Percentiles rank a stretch among this genome's conserved stretches.
Evolutionary conservation across 2,888 invertebrate species (phyloP).

Genomic region (Cryptocheilus praepositus): DNA sequence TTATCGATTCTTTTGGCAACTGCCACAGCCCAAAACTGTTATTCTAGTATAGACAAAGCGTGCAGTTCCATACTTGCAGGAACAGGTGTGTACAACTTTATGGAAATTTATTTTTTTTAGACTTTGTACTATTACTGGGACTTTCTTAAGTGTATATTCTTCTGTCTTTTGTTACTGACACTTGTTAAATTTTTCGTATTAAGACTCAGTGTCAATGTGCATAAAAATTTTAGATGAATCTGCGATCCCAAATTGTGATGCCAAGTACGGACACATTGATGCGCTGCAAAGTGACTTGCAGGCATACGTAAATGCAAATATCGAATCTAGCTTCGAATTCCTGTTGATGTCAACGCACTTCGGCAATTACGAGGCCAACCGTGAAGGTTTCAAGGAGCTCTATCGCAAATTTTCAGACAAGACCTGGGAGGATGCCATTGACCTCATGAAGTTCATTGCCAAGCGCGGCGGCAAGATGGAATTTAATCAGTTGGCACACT

Average conservation of each 20-base stretch:
- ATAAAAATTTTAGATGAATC: conserved; percentile 45
- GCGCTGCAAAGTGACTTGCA: conserved; percentile 76
- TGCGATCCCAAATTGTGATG: conserved; percentile 77
- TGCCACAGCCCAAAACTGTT: conserved; percentile 79
- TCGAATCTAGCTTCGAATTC: conserved; percentile 85
- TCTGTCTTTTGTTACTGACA: background rate
- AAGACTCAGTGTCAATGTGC: background rate
- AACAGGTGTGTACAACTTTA: conserved; percentile 45
- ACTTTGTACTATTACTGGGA: background rate
- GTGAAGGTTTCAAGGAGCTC: conserved; percentile 85
- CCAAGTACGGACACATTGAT: conserved; percentile 80
- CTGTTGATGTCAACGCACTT: conserved; percentile 85
- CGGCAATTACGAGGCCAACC: conserved; percentile 85
- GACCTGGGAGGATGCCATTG: conserved; percentile 84
- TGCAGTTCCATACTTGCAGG: conserved; percentile 77
- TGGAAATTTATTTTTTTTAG: background rate
- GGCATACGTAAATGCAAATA: conserved; percentile 80
- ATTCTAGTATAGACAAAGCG: conserved; percentile 78
- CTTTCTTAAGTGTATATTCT: background rate
- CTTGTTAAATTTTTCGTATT: background rate
- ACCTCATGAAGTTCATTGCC: conserved; percentile 86
- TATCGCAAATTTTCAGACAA: conserved; percentile 85
- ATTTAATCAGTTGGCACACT: conserved; percentile 73
- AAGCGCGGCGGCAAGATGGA: conserved; percentile 82
- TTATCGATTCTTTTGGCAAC: conserved; percentile 77